Evolutionary conservation across 2,113 vertebrate species (phyloP).

Genomic region (Nyctibius bracteatus): DNA sequence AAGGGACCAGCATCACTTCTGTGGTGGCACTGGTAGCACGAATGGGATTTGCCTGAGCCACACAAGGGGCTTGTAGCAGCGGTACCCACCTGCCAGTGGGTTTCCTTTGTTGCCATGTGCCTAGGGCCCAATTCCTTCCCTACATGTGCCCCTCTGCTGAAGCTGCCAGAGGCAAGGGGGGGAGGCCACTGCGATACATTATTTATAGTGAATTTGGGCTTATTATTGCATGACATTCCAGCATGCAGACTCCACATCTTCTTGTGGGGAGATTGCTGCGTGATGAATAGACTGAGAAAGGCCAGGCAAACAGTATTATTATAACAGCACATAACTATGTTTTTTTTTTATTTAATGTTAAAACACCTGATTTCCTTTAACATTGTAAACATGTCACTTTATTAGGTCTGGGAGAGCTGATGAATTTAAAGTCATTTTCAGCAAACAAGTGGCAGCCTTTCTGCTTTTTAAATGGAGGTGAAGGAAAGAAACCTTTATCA

Average conservation of each 20-base stretch:
- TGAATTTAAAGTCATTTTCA: slow-evolving; percentile 58
- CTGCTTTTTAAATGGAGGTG: not conserved
- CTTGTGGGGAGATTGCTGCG: slow-evolving; percentile 25
- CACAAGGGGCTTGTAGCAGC: not conserved
- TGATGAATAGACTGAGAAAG: slow-evolving; percentile 73
- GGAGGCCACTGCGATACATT: not conserved
- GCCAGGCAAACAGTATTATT: slow-evolving; percentile 59
- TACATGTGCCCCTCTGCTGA: rapidly evolving
- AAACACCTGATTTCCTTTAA: slow-evolving; percentile 76
- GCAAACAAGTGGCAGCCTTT: slow-evolving; percentile 2
- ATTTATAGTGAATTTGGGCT: slow-evolving; percentile 50
- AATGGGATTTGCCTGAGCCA: not conserved
- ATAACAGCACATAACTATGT: slow-evolving; percentile 76
- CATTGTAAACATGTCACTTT: slow-evolving; percentile 70
- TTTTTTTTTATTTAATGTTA: slow-evolving; percentile 67
- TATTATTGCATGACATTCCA: slow-evolving; percentile 32
- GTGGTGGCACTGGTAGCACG: not conserved
- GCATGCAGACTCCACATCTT: slow-evolving; percentile 17
- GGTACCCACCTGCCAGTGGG: not conserved
- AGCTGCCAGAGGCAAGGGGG: not conserved
- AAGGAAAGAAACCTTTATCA: not conserved
- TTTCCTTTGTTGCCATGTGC: not conserved
- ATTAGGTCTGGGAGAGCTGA: slow-evolving; percentile 66
- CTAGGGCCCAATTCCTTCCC: not conserved
- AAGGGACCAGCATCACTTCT: not conserved